Evolutionary conservation across 2,797 vertebrate species (phyloP).

Genomic region (Syngnathus acus): DNA sequence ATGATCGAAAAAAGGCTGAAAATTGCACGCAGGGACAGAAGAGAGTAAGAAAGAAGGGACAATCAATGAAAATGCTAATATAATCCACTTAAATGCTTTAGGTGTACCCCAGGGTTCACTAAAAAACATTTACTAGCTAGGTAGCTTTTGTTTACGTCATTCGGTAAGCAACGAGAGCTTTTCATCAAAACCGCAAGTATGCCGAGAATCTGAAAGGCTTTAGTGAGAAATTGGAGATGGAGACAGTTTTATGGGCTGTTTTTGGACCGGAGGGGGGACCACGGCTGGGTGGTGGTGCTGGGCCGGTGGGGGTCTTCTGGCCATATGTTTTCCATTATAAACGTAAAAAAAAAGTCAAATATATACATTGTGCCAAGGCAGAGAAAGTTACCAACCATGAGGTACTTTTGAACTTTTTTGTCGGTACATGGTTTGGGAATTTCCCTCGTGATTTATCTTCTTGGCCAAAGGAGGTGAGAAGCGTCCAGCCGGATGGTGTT

Average conservation of each 20-base stretch:
- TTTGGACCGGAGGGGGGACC: slow-evolving; percentile 20
- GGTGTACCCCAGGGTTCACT: background rate
- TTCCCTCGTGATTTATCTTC: background rate
- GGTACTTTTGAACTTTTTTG: background rate
- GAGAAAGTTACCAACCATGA: background rate
- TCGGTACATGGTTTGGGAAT: background rate
- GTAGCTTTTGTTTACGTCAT: background rate
- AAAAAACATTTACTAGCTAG: background rate
- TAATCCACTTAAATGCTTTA: background rate
- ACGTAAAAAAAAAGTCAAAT: slow-evolving; percentile 30
- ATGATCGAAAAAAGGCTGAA: too few relatives aligned
- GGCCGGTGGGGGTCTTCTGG: slow-evolving; percentile 12
- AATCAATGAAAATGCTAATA: background rate
- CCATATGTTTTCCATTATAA: slow-evolving; percentile 54
- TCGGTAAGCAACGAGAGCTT: background rate
- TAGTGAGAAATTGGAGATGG: slow-evolving; percentile 15
- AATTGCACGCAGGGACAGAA: too few relatives aligned
- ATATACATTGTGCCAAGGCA: background rate
- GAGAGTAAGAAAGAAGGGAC: too few relatives aligned
- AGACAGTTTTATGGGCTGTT: slow-evolving; percentile 53
- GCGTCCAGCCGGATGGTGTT: background rate
- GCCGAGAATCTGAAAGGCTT: slow-evolving; percentile 23
- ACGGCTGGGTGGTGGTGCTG: background rate
- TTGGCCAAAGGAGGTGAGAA: background rate
- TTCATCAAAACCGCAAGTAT: slow-evolving; percentile 31